Evolutionary conservation across 1,140 invertebrate genomes (phyloP).

Genomic region (Tetramorium alpestre): DNA sequence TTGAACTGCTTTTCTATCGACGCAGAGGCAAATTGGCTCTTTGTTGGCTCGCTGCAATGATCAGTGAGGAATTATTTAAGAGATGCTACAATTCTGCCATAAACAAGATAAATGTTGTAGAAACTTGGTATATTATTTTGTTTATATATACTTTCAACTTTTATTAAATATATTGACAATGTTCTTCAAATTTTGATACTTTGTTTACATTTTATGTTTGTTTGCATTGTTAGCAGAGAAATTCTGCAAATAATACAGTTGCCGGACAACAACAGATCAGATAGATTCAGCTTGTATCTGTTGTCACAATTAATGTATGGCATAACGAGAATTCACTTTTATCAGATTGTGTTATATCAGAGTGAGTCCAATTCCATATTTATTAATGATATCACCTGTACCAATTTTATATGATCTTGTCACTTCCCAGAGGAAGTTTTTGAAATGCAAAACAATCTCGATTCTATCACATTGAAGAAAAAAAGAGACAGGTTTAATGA

Average conservation of each 20-base stretch:
- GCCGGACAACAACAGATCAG: not conserved
- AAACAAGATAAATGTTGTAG: not conserved
- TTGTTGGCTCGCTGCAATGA: not conserved
- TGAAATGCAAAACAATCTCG: not conserved
- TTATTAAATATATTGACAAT: not conserved
- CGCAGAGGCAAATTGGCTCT: not conserved
- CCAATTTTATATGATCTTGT: not conserved
- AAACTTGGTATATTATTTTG: not conserved
- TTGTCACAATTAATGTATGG: not conserved
- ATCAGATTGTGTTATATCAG: not conserved
- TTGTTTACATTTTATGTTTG: not conserved
- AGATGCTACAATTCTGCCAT: not conserved
- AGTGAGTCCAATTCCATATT: slow-evolving; percentile 8
- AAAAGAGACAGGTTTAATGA: too few species aligned
- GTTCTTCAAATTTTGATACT: not conserved
- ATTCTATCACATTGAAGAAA: too few species aligned
- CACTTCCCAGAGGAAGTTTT: not conserved
- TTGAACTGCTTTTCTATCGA: not conserved
- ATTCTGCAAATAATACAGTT: not conserved
- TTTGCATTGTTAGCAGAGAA: not conserved
- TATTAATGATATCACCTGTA: not conserved
- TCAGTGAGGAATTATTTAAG: not conserved
- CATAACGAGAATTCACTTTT: not conserved
- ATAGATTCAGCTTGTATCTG: not conserved
- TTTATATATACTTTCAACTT: not conserved